A percentile compares a stretch with the other conserved stretches of the same genome.
These are phyloP conservation scores for Pseudopipra pipra DNA, from an alignment of 2,113 vertebrate genomes.

Conservation along the genomic window DNA sequence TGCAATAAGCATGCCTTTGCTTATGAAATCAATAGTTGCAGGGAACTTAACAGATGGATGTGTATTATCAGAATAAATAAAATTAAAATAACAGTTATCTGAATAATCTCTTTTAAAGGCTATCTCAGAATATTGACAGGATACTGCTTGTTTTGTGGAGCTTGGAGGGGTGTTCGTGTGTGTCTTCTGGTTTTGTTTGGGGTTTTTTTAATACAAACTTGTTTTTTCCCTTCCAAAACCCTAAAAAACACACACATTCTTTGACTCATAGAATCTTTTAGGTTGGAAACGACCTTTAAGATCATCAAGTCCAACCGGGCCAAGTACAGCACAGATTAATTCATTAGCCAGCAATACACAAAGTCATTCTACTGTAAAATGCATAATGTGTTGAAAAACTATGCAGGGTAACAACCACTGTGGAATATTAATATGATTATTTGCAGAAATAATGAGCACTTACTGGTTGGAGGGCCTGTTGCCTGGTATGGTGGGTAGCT, in stretches of 20 bases:
- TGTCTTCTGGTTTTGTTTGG: background rate
- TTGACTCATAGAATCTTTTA: background rate
- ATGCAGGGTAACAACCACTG: background rate
- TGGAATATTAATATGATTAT: fast-evolving
- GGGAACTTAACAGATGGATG: background rate
- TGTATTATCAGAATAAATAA: background rate
- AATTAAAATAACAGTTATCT: background rate
- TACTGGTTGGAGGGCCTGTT: slow-evolving; percentile 92
- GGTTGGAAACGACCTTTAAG: background rate
- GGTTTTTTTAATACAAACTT: background rate
- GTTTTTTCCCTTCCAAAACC: background rate
- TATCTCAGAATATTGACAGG: background rate
- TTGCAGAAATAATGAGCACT: slow-evolving; percentile 54
- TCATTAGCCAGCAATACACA: background rate
- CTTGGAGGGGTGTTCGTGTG: fast-evolving
- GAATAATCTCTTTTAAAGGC: background rate
- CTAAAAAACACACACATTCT: background rate
- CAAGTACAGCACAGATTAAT: background rate
- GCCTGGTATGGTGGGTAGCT: slow-evolving; percentile 90
- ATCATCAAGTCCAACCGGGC: background rate
- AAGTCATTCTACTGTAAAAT: background rate
- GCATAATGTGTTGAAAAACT: background rate
- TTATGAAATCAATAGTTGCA: background rate
- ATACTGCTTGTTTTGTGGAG: background rate
- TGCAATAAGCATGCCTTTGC: background rate